phyloP scores from a whole-genome alignment of 2,113 vertebrate genomes.

The Austrofundulus limnaeus region DNA sequence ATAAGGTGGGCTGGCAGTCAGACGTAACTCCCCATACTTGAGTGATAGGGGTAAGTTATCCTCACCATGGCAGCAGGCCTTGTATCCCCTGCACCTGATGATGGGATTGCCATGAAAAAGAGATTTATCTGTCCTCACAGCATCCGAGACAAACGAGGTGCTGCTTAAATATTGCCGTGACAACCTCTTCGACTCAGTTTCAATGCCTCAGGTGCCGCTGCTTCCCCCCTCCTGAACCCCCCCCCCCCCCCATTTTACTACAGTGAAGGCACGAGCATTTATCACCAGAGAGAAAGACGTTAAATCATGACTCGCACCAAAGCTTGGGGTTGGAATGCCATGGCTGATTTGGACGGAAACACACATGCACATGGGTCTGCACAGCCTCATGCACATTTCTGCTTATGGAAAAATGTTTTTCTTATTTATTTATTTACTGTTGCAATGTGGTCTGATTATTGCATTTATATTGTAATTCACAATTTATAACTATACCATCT shows the following conservation, averaged over 20 bases:
- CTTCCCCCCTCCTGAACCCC: slow-evolving; percentile 48
- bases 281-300: slow-evolving; percentile 53
- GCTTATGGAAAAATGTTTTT: slow-evolving; percentile 12
- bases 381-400: neutral
- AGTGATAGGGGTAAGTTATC: slow-evolving; percentile 61
- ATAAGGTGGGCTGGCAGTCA: slow-evolving; percentile 51
- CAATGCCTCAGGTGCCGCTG: slow-evolving; percentile 71
- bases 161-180: slow-evolving; percentile 48
- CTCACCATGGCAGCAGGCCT: slow-evolving; percentile 49
- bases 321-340: slow-evolving; percentile 70
- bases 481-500: too few relatives aligned
- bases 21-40: slow-evolving; percentile 52
- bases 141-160: slow-evolving; percentile 65
- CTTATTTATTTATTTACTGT: slow-evolving; percentile 13
- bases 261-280: slow-evolving; percentile 63
- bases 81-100: slow-evolving; percentile 68
- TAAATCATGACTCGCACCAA: slow-evolving; percentile 64
- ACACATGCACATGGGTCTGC: slow-evolving; percentile 45
- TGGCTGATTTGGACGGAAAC: slow-evolving; percentile 59
- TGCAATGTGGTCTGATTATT: too few relatives aligned
- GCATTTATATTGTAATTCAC: too few relatives aligned
- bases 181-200: slow-evolving; percentile 46
- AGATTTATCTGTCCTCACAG: slow-evolving; percentile 74
- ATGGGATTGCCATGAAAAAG: slow-evolving; percentile 69
- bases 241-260: slow-evolving; percentile 59